A percentile compares a stretch with the other conserved stretches of the same genome.
Conservation (phyloP, 2,888 invertebrate species). For the Callinectes sapidus region DNA sequence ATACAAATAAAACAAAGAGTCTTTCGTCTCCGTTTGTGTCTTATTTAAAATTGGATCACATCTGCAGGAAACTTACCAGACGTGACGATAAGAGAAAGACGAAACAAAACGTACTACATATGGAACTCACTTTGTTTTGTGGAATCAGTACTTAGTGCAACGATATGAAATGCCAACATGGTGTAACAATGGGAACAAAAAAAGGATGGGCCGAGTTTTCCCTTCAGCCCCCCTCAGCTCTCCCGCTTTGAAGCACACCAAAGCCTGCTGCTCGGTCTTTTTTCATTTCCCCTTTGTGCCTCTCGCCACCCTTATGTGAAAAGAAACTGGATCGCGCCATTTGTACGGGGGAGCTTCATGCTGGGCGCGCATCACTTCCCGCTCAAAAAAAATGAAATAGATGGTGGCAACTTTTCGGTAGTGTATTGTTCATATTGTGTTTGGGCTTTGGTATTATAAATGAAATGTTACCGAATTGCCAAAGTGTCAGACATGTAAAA, state of each 20-base stretch:
- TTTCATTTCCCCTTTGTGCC: background rate
- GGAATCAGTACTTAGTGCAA: background rate
- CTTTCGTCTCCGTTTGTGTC: background rate
- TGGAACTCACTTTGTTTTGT: background rate
- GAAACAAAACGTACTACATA: background rate
- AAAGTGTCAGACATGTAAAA: background rate
- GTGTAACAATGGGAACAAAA: background rate
- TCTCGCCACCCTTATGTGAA: background rate
- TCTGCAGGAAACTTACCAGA: background rate
- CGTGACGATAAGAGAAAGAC: background rate
- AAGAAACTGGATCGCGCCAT: background rate
- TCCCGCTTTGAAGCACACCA: background rate
- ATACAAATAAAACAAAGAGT: background rate
- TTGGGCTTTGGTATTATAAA: background rate
- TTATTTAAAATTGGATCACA: background rate
- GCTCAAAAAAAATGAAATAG: background rate
- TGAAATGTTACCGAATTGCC: background rate
- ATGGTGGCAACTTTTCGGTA: background rate
- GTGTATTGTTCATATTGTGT: background rate
- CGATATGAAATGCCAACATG: background rate
- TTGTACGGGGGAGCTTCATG: background rate
- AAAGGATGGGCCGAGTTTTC: background rate
- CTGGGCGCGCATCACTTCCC: background rate
- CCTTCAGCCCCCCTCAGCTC: background rate
- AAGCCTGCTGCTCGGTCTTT: background rate